Evolutionary conservation across 2,113 vertebrate species (phyloP).

Genomic region (Heterotilapia buettikoferi): DNA sequence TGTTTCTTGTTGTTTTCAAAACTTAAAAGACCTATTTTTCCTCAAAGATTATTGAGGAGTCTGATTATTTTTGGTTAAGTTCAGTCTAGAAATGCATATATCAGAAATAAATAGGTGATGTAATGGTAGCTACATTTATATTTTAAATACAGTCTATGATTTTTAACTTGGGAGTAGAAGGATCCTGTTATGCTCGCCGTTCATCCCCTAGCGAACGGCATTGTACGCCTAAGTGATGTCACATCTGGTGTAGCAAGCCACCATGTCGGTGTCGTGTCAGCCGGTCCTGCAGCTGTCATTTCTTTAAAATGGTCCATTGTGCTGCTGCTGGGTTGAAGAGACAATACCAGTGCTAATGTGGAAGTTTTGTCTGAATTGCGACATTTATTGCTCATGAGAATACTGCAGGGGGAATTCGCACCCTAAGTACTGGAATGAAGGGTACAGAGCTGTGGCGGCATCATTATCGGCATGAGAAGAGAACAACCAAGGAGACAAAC

Average conservation of each 20-base stretch:
- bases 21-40: not conserved
- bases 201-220: rapidly evolving
- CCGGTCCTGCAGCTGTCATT: not conserved
- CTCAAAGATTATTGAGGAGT: not conserved
- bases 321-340: not conserved
- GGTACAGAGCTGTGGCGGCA: not conserved
- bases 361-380: not conserved
- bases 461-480: not conserved
- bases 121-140: not conserved
- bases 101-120: not conserved
- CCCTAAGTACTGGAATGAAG: not conserved
- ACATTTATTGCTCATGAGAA: not conserved
- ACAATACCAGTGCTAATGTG: not conserved
- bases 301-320: not conserved
- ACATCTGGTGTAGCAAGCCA: not conserved
- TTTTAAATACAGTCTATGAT: not conserved
- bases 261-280: not conserved
- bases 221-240: not conserved
- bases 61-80: not conserved
- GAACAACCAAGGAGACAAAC: not conserved
- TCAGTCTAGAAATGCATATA: not conserved
- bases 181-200: not conserved
- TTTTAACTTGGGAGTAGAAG: not conserved
- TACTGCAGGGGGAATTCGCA: not conserved
- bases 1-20: not conserved